Percentiles rank a stretch among this genome's conserved stretches.
phyloP scores from a whole-genome alignment of 2,113 vertebrate genomes.

The Grallaria varia region DNA sequence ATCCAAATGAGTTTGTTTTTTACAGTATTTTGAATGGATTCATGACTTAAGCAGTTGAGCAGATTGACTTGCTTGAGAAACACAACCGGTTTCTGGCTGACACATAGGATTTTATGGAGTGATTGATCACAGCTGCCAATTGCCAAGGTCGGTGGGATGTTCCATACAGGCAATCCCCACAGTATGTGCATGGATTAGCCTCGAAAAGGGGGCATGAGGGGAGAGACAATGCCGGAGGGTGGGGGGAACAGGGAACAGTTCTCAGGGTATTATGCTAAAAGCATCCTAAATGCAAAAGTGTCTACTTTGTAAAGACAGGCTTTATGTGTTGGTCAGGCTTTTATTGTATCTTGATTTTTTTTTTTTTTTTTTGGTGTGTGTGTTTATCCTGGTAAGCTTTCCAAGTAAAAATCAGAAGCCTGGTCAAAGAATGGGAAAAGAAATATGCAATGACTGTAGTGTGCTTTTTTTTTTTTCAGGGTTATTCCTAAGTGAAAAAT shows the following conservation, averaged over 20 bases:
- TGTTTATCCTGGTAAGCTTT: background rate
- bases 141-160: conserved; percentile 36
- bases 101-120: conserved; percentile 57
- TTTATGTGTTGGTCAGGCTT: background rate
- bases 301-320: background rate
- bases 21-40: conserved; percentile 42
- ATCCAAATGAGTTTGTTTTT: conserved; percentile 51
- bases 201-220: background rate
- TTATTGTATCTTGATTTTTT: background rate
- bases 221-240: background rate
- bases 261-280: conserved; percentile 7
- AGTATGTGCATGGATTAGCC: background rate
- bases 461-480: background rate
- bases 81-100: conserved; percentile 65
- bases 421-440: background rate
- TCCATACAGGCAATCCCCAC: conserved; percentile 29
- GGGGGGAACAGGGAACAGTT: background rate
- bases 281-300: background rate
- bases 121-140: conserved; percentile 62
- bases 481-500: background rate
- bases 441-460: background rate
- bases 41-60: conserved; percentile 63
- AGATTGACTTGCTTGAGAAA: conserved; percentile 67
- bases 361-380: background rate
- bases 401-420: background rate